Evolutionary conservation across 2,888 invertebrate genomes (phyloP).

Genomic region (Thereva unica): DNA sequence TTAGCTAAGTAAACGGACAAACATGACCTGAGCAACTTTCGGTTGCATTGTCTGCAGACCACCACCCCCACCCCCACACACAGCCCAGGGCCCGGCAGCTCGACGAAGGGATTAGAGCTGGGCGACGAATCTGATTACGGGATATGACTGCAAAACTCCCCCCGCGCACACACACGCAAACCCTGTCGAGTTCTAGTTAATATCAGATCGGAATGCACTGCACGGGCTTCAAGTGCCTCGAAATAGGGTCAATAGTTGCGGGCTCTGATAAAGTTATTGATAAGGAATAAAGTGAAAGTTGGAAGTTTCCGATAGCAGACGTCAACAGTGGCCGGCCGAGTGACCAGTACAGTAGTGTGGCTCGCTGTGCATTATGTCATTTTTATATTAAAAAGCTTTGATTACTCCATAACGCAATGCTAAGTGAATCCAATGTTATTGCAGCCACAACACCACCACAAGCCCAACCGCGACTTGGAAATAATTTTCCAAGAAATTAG

Average conservation of each 20-base stretch:
- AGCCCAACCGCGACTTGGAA: too few species aligned
- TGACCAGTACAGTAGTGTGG: too few species aligned
- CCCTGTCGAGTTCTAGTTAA: background rate
- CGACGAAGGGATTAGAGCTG: background rate
- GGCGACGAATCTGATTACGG: conserved; percentile 23
- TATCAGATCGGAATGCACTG: conserved; percentile 29
- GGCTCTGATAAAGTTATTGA: conserved; percentile 19
- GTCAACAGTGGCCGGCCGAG: too few species aligned
- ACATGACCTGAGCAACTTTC: too few species aligned
- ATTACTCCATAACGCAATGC: too few species aligned
- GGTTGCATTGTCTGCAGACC: background rate
- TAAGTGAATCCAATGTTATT: too few species aligned
- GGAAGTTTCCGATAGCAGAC: background rate
- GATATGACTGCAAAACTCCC: conserved; percentile 26
- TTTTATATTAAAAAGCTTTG: too few species aligned
- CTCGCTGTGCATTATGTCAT: too few species aligned
- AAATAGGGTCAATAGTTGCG: conserved; percentile 33
- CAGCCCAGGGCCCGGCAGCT: background rate
- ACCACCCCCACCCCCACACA: conserved; percentile 1
- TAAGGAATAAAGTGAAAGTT: conserved; percentile 31
- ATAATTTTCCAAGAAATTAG: too few species aligned
- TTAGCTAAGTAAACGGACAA: too few species aligned
- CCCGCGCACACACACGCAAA: conserved; percentile 14
- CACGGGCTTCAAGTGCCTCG: conserved; percentile 27
- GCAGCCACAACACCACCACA: too few species aligned